Percentiles rank a stretch among this genome's conserved stretches.
These are phyloP conservation scores for Sinelater perroti DNA, from an alignment of 2,888 invertebrate genomes.

Conservation along the genomic window DNA sequence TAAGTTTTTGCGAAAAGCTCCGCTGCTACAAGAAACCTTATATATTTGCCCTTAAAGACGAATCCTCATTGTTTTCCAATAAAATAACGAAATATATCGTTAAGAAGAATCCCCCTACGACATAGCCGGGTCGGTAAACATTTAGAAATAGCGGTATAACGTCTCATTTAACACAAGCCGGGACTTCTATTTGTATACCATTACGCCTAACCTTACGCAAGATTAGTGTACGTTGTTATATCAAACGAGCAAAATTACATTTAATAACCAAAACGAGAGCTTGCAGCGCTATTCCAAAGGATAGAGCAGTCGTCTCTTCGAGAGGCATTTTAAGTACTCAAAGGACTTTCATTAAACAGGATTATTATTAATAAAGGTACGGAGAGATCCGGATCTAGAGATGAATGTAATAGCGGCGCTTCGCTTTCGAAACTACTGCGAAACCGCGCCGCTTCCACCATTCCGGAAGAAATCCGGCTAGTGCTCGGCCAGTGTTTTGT, in stretches of 20 bases:
- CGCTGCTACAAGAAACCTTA: neutral
- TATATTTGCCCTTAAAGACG: constrained; percentile 10
- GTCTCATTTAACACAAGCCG: constrained; percentile 17
- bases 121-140: constrained; percentile 14
- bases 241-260: constrained; percentile 27
- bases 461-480: neutral
- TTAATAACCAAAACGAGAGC: constrained; percentile 23
- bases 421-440: constrained; percentile 1
- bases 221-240: constrained; percentile 25
- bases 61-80: constrained; percentile 12
- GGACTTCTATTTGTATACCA: constrained; percentile 28
- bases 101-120: constrained; percentile 10
- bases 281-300: constrained; percentile 15
- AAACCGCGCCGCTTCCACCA: neutral
- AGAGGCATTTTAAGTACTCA: constrained; percentile 26
- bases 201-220: constrained; percentile 22
- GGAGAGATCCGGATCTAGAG: constrained; percentile 6
- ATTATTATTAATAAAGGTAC: constrained; percentile 29
- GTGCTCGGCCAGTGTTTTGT: no score
- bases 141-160: constrained; percentile 14
- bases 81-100: constrained; percentile 12
- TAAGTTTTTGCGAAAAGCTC: neutral
- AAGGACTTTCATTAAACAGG: constrained; percentile 29
- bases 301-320: constrained; percentile 18
- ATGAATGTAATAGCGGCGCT: constrained; percentile 11